Evolutionary conservation across 2,888 invertebrate species (phyloP).

Genomic region (Autographa pulchrina): DNA sequence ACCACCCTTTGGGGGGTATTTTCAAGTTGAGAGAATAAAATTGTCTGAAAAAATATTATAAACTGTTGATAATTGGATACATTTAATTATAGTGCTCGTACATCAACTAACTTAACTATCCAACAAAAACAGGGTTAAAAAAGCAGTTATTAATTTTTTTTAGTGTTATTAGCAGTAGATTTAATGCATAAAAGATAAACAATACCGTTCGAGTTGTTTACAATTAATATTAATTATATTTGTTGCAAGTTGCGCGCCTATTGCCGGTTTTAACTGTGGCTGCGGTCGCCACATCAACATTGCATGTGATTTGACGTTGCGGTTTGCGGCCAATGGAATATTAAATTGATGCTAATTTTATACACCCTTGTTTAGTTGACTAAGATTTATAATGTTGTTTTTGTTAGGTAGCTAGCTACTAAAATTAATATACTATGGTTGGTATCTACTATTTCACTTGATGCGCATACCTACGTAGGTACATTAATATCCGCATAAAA

Average conservation of each 20-base stretch:
- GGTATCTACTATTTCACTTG: too few species aligned
- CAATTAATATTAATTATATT: slow-evolving; percentile 53
- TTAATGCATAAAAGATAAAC: slow-evolving; percentile 35
- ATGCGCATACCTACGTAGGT: too few species aligned
- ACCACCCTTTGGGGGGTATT: not conserved
- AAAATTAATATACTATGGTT: too few species aligned
- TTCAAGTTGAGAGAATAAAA: slow-evolving; percentile 11
- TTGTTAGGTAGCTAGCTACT: not conserved
- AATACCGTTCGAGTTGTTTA: slow-evolving; percentile 29
- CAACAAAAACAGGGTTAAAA: too few species aligned
- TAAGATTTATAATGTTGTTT: slow-evolving; percentile 19
- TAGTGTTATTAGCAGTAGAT: too few species aligned
- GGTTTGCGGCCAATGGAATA: slow-evolving; percentile 70
- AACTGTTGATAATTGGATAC: too few species aligned
- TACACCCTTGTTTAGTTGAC: slow-evolving; percentile 22
- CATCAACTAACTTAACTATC: too few species aligned
- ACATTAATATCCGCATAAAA: too few species aligned
- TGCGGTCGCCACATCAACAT: slow-evolving; percentile 74
- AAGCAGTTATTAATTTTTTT: too few species aligned
- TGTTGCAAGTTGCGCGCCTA: slow-evolving; percentile 51
- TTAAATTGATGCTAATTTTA: slow-evolving; percentile 59
- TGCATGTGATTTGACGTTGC: slow-evolving; percentile 77
- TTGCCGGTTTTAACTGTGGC: slow-evolving; percentile 65
- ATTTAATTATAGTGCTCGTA: too few species aligned
- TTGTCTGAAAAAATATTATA: too few species aligned